Conservation (phyloP, 2,113 vertebrate genomes). For the Xiphophorus hellerii region DNA sequence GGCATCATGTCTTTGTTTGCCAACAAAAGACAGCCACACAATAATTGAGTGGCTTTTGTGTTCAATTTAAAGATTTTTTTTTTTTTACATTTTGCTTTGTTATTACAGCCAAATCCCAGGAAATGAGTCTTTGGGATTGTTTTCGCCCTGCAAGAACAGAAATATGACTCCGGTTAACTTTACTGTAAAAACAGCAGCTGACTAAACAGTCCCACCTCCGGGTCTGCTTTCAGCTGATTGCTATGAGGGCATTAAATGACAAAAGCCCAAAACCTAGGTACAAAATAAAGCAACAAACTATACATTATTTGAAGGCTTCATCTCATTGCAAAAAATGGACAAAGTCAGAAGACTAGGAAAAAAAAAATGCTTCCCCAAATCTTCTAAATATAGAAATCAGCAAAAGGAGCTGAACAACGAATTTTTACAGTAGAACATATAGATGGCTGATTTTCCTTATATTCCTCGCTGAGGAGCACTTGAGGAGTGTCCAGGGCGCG, state of each 20-base stretch:
- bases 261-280: not conserved
- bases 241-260: not conserved
- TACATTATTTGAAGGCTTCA: not conserved
- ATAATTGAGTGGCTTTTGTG: not conserved
- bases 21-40: not conserved
- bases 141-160: conserved; percentile 11
- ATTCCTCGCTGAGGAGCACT: conserved; percentile 24
- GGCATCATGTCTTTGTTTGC: not conserved
- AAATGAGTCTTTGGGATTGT: conserved; percentile 15
- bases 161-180: conserved; percentile 10
- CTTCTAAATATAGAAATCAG: conserved; percentile 22
- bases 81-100: not conserved
- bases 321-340: conserved; percentile 5
- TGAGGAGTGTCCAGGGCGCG: conserved; percentile 2
- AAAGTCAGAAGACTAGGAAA: not conserved
- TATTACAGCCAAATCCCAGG: not conserved
- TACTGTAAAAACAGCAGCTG: conserved; percentile 17
- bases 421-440: not conserved
- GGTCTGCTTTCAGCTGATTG: conserved; percentile 1
- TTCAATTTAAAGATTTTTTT: not conserved
- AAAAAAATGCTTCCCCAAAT: conserved; percentile 9
- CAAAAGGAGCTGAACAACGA: not conserved
- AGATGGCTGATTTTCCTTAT: conserved; percentile 10
- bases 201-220: conserved; percentile 6
- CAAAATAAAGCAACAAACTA: not conserved